Percentiles rank a stretch among this genome's conserved stretches.
These are phyloP conservation scores for Pseudomyrmex flavicornis DNA, from an alignment of 1,140 invertebrate species.

Conservation along the genomic window DNA sequence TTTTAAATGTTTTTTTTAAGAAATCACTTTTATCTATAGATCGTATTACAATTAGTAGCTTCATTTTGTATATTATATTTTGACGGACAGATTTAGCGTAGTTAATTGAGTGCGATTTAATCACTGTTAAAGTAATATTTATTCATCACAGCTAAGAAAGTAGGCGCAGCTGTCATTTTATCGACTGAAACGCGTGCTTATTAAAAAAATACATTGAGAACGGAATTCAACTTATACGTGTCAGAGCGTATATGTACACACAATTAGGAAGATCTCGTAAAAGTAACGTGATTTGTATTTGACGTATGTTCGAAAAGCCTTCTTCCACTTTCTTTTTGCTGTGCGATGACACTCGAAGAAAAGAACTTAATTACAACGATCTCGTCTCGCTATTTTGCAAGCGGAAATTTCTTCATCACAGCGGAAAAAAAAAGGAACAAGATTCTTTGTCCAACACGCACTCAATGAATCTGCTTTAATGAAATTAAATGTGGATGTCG, in stretches of 20 bases:
- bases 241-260: not conserved
- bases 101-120: slow-evolving; percentile 14
- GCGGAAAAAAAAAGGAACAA: slow-evolving; percentile 14
- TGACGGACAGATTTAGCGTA: not conserved
- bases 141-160: slow-evolving; percentile 31
- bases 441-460: not conserved
- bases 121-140: slow-evolving; percentile 29
- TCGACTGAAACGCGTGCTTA: not conserved
- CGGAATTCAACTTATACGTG: slow-evolving; percentile 31
- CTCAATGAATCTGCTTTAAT: slow-evolving; percentile 34
- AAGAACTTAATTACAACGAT: slow-evolving; percentile 47
- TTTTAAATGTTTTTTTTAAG: no score
- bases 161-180: not conserved
- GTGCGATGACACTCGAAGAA: slow-evolving; percentile 34
- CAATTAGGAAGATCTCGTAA: slow-evolving; percentile 16
- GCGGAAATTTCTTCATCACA: slow-evolving; percentile 45
- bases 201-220: slow-evolving; percentile 28
- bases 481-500: slow-evolving; percentile 23
- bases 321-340: slow-evolving; percentile 41
- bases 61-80: not conserved
- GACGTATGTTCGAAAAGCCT: not conserved
- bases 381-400: slow-evolving; percentile 38
- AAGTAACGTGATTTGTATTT: slow-evolving; percentile 36
- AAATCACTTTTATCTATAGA: no score
- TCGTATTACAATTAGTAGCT: no score